Percentiles rank a stretch among this genome's conserved stretches.
Conservation (phyloP, 2,797 vertebrate species). For the Ambastaia sidthimunki region DNA sequence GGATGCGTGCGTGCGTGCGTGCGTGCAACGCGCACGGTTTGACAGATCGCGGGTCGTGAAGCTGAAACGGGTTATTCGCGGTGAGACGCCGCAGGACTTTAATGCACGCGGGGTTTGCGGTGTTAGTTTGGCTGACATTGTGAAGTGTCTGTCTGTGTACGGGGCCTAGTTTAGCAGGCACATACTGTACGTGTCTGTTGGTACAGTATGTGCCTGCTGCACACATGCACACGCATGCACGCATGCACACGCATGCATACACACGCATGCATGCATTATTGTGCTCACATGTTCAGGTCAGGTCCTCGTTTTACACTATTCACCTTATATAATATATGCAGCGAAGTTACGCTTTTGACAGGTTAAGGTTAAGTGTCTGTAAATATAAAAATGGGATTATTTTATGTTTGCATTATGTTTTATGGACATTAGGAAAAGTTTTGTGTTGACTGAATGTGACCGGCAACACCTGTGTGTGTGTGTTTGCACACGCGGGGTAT, state of each 20-base stretch:
- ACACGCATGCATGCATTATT: neutral
- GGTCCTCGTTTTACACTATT: neutral
- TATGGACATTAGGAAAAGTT: too few relatives aligned
- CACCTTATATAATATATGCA: neutral
- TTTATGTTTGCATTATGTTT: neutral
- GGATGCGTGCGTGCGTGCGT: constrained; percentile 51
- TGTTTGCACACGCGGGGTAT: too few relatives aligned
- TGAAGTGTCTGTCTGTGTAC: neutral
- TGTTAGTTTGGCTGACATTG: constrained; percentile 20
- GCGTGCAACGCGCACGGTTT: constrained; percentile 57
- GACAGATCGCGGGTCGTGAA: constrained; percentile 68
- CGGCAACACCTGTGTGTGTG: too few relatives aligned
- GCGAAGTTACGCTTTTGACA: too few relatives aligned
- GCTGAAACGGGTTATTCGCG: neutral
- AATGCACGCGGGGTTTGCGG: neutral
- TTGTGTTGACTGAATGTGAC: too few relatives aligned
- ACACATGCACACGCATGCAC: neutral
- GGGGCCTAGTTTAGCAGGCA: constrained; percentile 27
- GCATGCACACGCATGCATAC: neutral
- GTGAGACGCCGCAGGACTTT: neutral
- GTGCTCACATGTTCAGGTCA: neutral
- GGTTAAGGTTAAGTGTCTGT: neutral
- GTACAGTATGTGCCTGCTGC: constrained; percentile 9
- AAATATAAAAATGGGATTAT: too few relatives aligned
- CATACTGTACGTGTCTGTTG: constrained; percentile 8